These are phyloP conservation scores for Alfaro cultratus DNA, from an alignment of 2,797 vertebrate species.

Conservation along the genomic window DNA sequence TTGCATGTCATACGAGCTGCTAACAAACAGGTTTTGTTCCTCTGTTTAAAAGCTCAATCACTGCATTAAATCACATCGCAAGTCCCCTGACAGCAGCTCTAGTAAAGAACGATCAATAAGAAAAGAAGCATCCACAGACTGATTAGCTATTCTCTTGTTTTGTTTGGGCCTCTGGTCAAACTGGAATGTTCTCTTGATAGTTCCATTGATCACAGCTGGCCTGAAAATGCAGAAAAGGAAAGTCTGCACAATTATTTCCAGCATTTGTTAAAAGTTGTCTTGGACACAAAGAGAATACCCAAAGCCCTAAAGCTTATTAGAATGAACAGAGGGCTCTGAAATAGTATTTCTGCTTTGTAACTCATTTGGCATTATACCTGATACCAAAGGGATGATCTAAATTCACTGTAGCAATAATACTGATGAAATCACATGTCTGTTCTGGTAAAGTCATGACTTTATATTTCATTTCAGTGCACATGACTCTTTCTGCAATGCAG, in stretches of 20 bases:
- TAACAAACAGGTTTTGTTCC: slow-evolving; percentile 46
- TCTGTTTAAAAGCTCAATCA: slow-evolving; percentile 32
- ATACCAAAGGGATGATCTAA: neutral
- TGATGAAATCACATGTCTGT: neutral
- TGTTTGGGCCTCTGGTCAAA: slow-evolving; percentile 56
- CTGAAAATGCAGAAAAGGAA: slow-evolving; percentile 45
- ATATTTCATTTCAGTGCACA: neutral
- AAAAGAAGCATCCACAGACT: slow-evolving; percentile 18
- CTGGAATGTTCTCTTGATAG: slow-evolving; percentile 41
- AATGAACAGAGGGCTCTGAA: neutral
- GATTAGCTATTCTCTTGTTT: slow-evolving; percentile 33
- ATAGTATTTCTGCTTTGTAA: neutral
- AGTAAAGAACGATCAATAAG: slow-evolving; percentile 44
- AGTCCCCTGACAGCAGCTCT: slow-evolving; percentile 16
- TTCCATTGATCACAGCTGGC: slow-evolving; percentile 46
- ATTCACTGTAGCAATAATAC: neutral
- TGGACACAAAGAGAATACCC: slow-evolving; percentile 15
- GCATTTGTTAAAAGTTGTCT: slow-evolving; percentile 27
- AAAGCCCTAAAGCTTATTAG: neutral
- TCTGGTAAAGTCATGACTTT: neutral
- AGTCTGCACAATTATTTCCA: slow-evolving; percentile 40
- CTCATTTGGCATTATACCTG: neutral
- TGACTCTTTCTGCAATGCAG: neutral
- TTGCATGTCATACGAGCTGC: slow-evolving; percentile 57
- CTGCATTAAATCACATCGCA: slow-evolving; percentile 1